These are phyloP conservation scores for Nemapogon koenigi DNA, from an alignment of 2,888 invertebrate species.

Conservation along the genomic window DNA sequence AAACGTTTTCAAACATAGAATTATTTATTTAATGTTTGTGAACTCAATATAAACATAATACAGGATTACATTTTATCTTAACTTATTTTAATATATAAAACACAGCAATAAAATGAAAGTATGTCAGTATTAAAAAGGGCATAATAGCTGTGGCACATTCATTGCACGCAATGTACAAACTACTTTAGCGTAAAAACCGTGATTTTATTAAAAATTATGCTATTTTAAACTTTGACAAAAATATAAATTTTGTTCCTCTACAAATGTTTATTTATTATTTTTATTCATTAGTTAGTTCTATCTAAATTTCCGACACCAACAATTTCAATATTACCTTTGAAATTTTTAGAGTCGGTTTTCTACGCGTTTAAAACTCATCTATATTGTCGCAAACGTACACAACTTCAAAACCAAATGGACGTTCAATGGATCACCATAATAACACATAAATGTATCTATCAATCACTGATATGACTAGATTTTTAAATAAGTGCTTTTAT, in stretches of 20 bases:
- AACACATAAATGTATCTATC: slow-evolving; percentile 1
- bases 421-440: slow-evolving; percentile 5
- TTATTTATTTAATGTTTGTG: too few relatives aligned
- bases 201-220: slow-evolving; percentile 29
- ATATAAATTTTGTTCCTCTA: slow-evolving; percentile 42
- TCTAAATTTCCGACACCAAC: slow-evolving; percentile 26
- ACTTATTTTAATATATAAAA: too few relatives aligned
- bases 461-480: slow-evolving; percentile 6
- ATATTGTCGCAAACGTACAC: slow-evolving; percentile 42
- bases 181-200: slow-evolving; percentile 34
- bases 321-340: slow-evolving; percentile 3
- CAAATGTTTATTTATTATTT: slow-evolving; percentile 26
- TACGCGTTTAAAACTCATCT: slow-evolving; percentile 23
- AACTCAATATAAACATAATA: too few relatives aligned
- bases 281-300: slow-evolving; percentile 39
- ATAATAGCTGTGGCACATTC: slow-evolving; percentile 28
- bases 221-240: slow-evolving; percentile 38
- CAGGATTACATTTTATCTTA: too few relatives aligned
- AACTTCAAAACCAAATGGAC: slow-evolving; percentile 2
- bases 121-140: too few relatives aligned
- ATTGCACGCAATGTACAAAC: slow-evolving; percentile 12
- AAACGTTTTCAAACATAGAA: neutral
- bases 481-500: neutral
- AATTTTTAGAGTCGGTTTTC: slow-evolving; percentile 7
- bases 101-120: too few relatives aligned